Base-by-base conservation (phyloP, 2,113 vertebrate genomes). In the Nothobranchius furzeri region DNA sequence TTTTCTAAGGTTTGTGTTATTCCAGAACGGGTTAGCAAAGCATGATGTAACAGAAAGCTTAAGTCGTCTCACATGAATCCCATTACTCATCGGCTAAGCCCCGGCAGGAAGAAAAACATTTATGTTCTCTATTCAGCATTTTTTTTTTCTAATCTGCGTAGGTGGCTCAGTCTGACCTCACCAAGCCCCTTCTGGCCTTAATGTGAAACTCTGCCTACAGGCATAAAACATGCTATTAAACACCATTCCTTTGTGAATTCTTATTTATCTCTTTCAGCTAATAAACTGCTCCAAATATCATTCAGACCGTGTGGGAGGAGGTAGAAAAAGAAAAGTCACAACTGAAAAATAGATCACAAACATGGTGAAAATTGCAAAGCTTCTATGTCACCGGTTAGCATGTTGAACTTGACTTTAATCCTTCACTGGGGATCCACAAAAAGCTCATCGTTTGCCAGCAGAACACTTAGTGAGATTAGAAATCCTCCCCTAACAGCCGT, bases 381-480 rank as follows among this genome's bases (percentile, higher is more conserved):
- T 83, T 62, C 52, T 73, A 71, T 56, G 24, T 24, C 24, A 73
- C 63, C 42, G 35, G 82, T 86, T 70, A 75, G 46, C 50, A 56
- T 69, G 61, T 85, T 78, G 55, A 78, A 70, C 47, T 50, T 63
- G 45, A 81, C 73, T 74, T 76, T 70, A 88, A 87, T 89, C 83
- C 71, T 77, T 86, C 63, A 45, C 61, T 54, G 42, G 61, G 58
- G 70, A 78, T 82, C 73, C 67, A 79, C 13, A 76, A 69, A 75
- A 80, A 62, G 60, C 55, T 49, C 47, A 79, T 62, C 12, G 70
- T 87, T 89, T 85, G 68, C 84, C 84, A 87, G 75, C 57, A 64
- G 67, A 84, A 76, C 88, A 88, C 85, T 91, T 86, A 75, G 66
- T n/a, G 5, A 75, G 76, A 88, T 85, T 78, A 84, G 79, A 84